phyloP scores from a whole-genome alignment of 2,797 vertebrate genomes.

The Phylloscopus collybita region DNA sequence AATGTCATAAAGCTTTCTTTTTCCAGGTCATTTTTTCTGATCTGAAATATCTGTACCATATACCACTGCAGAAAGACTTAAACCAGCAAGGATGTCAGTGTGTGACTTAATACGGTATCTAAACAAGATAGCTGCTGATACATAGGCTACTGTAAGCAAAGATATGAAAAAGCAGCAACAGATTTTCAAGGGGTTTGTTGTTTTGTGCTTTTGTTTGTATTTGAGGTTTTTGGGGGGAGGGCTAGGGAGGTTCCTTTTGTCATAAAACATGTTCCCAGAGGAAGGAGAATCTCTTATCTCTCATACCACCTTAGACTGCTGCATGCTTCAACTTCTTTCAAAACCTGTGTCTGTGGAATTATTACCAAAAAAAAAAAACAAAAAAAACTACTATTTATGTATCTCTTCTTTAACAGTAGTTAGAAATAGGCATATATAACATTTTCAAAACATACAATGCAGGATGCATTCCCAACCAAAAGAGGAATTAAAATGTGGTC shows the following conservation, averaged over 20 bases:
- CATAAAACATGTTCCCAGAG: neutral
- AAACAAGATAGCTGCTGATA: neutral
- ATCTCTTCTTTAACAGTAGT: neutral
- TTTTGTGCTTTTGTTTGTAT: neutral
- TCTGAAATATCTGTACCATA: neutral
- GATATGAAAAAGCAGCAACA: neutral
- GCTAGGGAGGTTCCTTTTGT: neutral
- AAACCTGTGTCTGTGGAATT: neutral
- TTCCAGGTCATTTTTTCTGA: neutral
- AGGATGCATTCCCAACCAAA: neutral
- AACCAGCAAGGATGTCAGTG: neutral
- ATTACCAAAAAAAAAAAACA: too few relatives aligned
- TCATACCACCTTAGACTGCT: neutral
- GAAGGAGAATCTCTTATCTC: neutral
- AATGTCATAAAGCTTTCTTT: neutral
- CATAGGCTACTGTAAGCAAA: neutral
- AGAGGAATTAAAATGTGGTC: neutral
- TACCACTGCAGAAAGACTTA: neutral
- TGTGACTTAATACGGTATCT: neutral
- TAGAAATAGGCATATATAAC: neutral
- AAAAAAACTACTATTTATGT: neutral
- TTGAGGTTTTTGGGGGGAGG: rapidly evolving
- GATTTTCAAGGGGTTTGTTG: neutral
- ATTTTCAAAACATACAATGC: neutral
- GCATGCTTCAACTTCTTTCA: neutral